These are phyloP conservation scores for Stegophylla sp. DNA, from an alignment of 2,888 invertebrate species.

Conservation along the genomic window DNA sequence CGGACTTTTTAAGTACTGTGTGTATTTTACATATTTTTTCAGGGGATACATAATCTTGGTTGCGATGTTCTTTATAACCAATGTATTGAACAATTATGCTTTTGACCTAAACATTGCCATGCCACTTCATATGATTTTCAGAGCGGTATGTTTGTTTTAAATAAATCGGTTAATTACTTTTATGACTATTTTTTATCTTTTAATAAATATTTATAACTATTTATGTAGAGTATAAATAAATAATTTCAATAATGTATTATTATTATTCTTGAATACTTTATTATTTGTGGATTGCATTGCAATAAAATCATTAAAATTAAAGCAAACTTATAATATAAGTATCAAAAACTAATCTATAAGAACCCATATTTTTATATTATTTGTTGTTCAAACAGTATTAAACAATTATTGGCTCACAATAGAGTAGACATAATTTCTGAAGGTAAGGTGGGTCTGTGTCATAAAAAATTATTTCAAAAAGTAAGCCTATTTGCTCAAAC, in stretches of 20 bases:
- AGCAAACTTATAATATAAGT: too few species aligned
- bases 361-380: background rate
- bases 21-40: conserved; percentile 61
- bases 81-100: conserved; percentile 92
- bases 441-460: too few species aligned
- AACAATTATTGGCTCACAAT: background rate
- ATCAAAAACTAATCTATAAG: background rate
- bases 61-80: conserved; percentile 87
- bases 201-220: background rate
- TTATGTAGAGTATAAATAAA: background rate
- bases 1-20: too few species aligned
- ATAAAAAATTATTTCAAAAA: too few species aligned
- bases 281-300: too few species aligned
- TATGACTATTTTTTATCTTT: background rate
- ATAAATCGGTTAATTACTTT: background rate
- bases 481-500: too few species aligned
- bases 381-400: background rate
- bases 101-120: conserved; percentile 96
- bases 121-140: conserved; percentile 98
- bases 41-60: conserved; percentile 83
- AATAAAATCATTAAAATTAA: too few species aligned
- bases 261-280: background rate
- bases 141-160: conserved; percentile 75
- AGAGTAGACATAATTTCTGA: too few species aligned
- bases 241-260: background rate